Percentiles rank a stretch among this genome's conserved stretches.
These are phyloP conservation scores for Plebejus anna DNA, from an alignment of 2,888 invertebrate species.

Conservation along the genomic window DNA sequence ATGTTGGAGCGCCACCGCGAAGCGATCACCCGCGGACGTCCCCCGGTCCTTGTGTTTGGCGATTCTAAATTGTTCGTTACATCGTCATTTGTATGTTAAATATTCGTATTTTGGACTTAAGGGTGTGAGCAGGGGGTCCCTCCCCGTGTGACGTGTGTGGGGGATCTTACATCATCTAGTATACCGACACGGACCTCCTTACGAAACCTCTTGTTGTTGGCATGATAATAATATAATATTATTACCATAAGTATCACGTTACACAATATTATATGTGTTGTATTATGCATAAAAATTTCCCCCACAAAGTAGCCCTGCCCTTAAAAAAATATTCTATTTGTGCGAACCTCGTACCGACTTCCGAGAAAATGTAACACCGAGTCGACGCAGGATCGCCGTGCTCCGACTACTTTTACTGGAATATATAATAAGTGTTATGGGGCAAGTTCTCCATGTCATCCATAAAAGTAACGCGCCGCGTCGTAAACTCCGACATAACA, in stretches of 20 bases:
- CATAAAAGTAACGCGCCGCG: not conserved
- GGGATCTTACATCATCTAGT: not conserved
- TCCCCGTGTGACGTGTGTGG: too few relatives aligned
- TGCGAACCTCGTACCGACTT: not conserved
- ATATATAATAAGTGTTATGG: not conserved
- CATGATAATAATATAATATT: not conserved
- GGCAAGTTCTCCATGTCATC: not conserved
- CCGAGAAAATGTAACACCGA: not conserved
- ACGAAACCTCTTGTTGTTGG: not conserved
- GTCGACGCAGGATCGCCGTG: not conserved
- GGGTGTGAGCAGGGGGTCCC: not conserved
- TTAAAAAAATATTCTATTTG: too few relatives aligned
- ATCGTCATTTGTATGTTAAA: not conserved
- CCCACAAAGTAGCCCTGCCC: not conserved
- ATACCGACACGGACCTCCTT: not conserved
- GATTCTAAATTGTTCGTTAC: constrained; percentile 12
- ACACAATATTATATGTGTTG: not conserved
- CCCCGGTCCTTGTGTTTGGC: not conserved
- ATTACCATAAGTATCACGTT: not conserved
- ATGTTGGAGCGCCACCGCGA: not conserved
- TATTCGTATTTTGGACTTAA: not conserved
- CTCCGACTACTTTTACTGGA: not conserved
- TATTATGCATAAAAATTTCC: not conserved
- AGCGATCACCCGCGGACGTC: not conserved
- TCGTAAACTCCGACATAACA: not conserved